Percentiles rank a stretch among this genome's conserved stretches.
Evolutionary conservation across 2,797 vertebrate species (phyloP).

Genomic region (Enteromius treurensis): DNA sequence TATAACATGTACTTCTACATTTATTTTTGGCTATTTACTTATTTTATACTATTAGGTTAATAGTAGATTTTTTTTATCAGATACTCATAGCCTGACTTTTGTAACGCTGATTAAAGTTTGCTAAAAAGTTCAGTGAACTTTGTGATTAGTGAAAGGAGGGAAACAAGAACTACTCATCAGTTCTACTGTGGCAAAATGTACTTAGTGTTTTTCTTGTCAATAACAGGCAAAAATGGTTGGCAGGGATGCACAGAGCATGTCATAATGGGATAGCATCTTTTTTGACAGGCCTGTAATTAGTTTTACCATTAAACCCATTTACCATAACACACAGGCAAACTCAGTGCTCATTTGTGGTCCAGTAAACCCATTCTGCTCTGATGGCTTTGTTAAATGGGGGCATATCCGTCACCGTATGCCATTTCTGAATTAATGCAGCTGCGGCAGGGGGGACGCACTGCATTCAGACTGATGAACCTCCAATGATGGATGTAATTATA

Average conservation of each 20-base stretch:
- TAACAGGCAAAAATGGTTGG: conserved; percentile 2
- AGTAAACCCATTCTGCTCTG: conserved; percentile 38
- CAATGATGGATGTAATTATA: conserved; percentile 57
- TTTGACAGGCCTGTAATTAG: conserved; percentile 25
- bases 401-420: conserved; percentile 25
- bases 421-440: conserved; percentile 45
- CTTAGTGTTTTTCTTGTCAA: conserved; percentile 13
- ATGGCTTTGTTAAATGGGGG: conserved; percentile 43
- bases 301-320: conserved; percentile 43
- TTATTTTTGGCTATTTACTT: not conserved
- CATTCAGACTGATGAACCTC: conserved; percentile 37
- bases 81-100: conserved; percentile 19
- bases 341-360: conserved; percentile 10
- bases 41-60: not conserved
- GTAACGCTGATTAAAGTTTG: conserved; percentile 31
- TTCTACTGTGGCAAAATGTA: conserved; percentile 13
- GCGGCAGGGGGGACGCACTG: not conserved
- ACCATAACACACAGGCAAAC: conserved; percentile 31
- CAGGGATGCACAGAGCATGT: not conserved
- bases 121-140: conserved; percentile 38
- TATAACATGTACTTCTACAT: not conserved
- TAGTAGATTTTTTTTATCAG: not conserved
- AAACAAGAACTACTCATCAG: conserved; percentile 31
- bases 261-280: conserved; percentile 20
- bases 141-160: conserved; percentile 20